These are phyloP conservation scores for Lysiphlebus fabarum DNA, from an alignment of 1,140 invertebrate species.

Conservation along the genomic window DNA sequence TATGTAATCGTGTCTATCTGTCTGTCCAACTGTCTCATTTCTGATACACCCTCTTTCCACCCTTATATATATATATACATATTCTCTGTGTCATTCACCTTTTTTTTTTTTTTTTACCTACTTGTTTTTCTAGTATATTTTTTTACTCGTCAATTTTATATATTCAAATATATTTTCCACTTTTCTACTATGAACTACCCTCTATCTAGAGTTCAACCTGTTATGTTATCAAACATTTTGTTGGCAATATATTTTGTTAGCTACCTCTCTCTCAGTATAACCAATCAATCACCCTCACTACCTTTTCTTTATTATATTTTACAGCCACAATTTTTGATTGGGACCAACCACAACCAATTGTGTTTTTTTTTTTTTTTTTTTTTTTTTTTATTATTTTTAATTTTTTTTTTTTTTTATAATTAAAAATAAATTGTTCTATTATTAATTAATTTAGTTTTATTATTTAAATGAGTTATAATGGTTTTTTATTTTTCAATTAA, in stretches of 20 bases:
- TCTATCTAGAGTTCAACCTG: background rate
- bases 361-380: background rate
- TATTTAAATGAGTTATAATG: no score
- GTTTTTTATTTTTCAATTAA: background rate
- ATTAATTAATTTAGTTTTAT: no score
- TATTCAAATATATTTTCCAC: background rate
- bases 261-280: background rate
- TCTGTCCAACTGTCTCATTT: conserved; percentile 1
- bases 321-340: background rate
- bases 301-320: conserved; percentile 3
- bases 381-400: background rate
- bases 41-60: background rate
- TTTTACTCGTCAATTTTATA: background rate
- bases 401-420: background rate
- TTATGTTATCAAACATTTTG: conserved; percentile 2
- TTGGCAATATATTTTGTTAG: background rate
- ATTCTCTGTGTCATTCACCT: background rate
- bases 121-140: background rate
- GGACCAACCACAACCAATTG: background rate
- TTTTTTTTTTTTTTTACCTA: background rate
- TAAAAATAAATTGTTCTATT: no score
- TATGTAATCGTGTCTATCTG: conserved; percentile 9
- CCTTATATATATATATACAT: background rate
- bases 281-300: background rate
- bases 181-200: background rate